Evolutionary conservation across 2,797 vertebrate species (phyloP), one percentile per base, ranked within the genome.

Genomic region (Parauchenoglanis punctatus): DNA sequence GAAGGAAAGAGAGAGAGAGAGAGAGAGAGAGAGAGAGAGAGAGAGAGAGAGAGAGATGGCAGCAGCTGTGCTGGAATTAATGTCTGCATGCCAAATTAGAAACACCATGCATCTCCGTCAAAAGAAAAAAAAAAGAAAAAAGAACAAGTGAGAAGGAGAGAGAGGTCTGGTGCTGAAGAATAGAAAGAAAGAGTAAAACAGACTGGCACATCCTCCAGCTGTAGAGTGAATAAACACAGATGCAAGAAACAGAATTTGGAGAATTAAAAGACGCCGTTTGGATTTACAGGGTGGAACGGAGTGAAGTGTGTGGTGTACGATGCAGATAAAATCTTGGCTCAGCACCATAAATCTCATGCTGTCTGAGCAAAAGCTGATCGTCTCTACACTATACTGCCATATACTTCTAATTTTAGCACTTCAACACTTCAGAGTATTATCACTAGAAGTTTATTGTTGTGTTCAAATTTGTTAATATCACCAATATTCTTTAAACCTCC

Each of bases 31-130:
- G 91, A 94, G 94, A 94, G 94, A 90, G 93, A 92, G 80, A 90
- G 89, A 88, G 86, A 92, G 92, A 35, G 86, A 90, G 92, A 90
- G 91, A 94, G 94, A 94, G 94, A 90, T 90, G 92, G 93, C 93
- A 92, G 96, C 98, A 97, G 97, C 97, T 97, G 97, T 96, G 94
- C 96, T 97, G 96, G 97, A 97, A 97, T 97, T 96, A 97, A 97
- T 96, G 96, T 97, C 96, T 96, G 94, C 93, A 95, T 94, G 94
- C 96, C 93, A 96, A 97, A 96, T 97, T 96, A 97, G 96, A 94
- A 95, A 94, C 92, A 95, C 97, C 95, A 96, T 96, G 97, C 96
- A 95, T 97, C 97, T 96, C 95, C 94, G 93, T 96, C 96, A 96
- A 95, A 95, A 93, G 89, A 93, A 94, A 93, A 90, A 90, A 88